Evolutionary conservation across 2,113 vertebrate species (phyloP).

Genomic region (Gobio gobio): DNA sequence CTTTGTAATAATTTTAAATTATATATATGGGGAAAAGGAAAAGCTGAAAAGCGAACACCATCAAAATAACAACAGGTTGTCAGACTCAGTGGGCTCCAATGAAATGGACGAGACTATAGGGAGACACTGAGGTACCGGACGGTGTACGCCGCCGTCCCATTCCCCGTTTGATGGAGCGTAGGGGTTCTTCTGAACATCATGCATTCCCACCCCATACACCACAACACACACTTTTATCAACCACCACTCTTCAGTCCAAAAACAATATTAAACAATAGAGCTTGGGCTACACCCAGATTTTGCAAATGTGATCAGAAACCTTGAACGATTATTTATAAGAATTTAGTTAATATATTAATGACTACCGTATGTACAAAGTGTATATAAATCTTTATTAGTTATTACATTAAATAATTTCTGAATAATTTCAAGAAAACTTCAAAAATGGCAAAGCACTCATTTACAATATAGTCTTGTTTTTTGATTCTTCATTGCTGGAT

Average conservation of each 20-base stretch:
- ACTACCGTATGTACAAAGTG: constrained; percentile 73
- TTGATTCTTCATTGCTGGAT: constrained; percentile 44
- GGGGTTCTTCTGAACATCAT: constrained; percentile 55
- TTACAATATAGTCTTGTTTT: constrained; percentile 55
- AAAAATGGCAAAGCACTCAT: constrained; percentile 72
- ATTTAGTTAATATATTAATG: constrained; percentile 80
- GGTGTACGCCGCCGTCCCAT: constrained; percentile 3
- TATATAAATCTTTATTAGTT: constrained; percentile 80
- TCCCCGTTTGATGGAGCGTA: constrained; percentile 46
- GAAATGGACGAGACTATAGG: background rate
- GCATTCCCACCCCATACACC: constrained; percentile 57
- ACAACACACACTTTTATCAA: constrained; percentile 31
- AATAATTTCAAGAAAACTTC: constrained; percentile 47
- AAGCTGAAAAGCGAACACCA: background rate
- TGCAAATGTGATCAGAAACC: constrained; percentile 72
- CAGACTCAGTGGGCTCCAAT: background rate
- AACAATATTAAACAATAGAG: constrained; percentile 29
- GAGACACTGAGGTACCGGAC: background rate
- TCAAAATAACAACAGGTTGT: constrained; percentile 20
- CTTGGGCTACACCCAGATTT: constrained; percentile 37
- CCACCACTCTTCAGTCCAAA: constrained; percentile 36
- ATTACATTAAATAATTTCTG: constrained; percentile 77
- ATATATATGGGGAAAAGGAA: background rate
- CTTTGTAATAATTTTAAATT: constrained; percentile 12
- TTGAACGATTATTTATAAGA: constrained; percentile 74